These are phyloP conservation scores for Tympanoctomys barrerae DNA, from an alignment of 2,797 vertebrate genomes.

Conservation along the genomic window DNA sequence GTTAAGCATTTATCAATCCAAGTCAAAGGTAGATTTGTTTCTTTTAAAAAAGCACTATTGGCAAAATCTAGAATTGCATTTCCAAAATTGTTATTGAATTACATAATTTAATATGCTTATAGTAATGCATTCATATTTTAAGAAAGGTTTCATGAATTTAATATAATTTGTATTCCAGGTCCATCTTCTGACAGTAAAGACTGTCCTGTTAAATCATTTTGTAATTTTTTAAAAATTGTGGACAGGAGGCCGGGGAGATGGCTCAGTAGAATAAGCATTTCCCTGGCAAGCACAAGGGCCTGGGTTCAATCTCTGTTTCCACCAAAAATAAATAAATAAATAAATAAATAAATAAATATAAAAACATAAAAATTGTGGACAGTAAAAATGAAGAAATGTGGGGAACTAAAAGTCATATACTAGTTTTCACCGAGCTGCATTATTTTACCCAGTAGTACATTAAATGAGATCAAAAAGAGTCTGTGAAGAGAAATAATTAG, in stretches of 20 bases:
- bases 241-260: neutral
- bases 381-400: slow-evolving; percentile 10
- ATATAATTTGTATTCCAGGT: neutral
- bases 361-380: neutral
- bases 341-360: neutral
- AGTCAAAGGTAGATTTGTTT: slow-evolving; percentile 64
- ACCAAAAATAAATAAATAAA: too few species aligned
- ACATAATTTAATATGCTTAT: neutral
- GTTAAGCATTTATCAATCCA: slow-evolving; percentile 75
- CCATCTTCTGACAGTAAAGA: neutral
- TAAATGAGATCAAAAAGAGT: slow-evolving; percentile 13
- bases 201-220: neutral
- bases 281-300: too few species aligned
- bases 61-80: slow-evolving; percentile 65
- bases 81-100: slow-evolving; percentile 63
- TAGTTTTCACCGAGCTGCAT: neutral
- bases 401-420: neutral
- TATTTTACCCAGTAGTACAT: neutral
- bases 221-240: neutral
- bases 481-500: neutral
- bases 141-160: neutral
- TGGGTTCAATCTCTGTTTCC: too few species aligned
- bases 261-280: too few species aligned
- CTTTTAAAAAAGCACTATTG: slow-evolving; percentile 65
- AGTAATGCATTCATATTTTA: slow-evolving; percentile 4